phyloP scores from a whole-genome alignment of 2,888 invertebrate genomes.

The Drosophila cognata region DNA sequence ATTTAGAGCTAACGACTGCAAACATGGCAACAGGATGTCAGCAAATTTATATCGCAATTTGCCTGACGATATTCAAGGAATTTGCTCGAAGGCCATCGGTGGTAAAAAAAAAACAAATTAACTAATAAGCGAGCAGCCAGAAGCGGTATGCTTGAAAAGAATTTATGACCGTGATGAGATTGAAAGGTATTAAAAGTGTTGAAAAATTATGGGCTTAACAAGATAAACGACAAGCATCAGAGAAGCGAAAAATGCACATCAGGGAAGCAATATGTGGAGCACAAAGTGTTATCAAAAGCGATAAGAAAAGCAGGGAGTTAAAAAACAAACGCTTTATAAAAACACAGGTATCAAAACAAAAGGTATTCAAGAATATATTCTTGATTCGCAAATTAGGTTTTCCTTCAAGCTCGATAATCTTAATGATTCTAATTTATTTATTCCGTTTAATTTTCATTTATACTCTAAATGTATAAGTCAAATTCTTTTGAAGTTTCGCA shows the following conservation, averaged over 20 bases:
- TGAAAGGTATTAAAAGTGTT: conserved; percentile 11
- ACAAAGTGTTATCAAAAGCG: neutral
- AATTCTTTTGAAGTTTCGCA: neutral
- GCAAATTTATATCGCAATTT: conserved; percentile 28
- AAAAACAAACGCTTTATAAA: neutral
- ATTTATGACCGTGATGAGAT: conserved; percentile 6
- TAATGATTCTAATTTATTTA: neutral
- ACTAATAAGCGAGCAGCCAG: neutral
- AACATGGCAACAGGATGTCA: conserved; percentile 30
- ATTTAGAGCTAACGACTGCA: conserved; percentile 36
- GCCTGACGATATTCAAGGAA: conserved; percentile 20
- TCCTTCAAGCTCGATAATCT: neutral
- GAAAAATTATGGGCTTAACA: neutral
- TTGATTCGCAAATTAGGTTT: neutral
- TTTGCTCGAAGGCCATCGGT: conserved; percentile 1
- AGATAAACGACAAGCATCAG: neutral
- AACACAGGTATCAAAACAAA: neutral
- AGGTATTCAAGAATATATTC: neutral
- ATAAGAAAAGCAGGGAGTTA: neutral
- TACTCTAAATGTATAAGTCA: neutral
- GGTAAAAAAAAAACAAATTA: neutral
- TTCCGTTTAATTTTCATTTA: neutral
- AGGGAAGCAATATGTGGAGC: neutral
- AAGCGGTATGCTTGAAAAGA: neutral
- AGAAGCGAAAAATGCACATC: neutral